Percentiles rank a stretch among this genome's conserved stretches.
phyloP scores from a whole-genome alignment of 2,797 vertebrate genomes.

The Oreortyx pictus region DNA sequence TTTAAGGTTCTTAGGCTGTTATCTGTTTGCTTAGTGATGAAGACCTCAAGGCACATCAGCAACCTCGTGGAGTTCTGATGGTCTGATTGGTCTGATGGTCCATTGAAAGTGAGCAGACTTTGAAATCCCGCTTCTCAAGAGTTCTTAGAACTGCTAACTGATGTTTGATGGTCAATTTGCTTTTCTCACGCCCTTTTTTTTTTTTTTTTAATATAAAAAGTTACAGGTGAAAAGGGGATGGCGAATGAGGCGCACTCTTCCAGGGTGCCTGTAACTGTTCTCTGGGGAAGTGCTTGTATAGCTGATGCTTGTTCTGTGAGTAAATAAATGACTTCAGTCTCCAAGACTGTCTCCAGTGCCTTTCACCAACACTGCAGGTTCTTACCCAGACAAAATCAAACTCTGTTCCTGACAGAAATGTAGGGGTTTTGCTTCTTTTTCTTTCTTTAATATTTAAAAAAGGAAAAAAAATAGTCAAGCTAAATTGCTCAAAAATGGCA shows the following conservation, averaged over 20 bases:
- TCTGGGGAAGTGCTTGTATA: not conserved
- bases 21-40: conserved; percentile 16
- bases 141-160: not conserved
- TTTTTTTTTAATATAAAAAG: not conserved
- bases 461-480: not conserved
- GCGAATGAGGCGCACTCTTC: not conserved
- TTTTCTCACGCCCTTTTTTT: not conserved
- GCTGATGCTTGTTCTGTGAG: not conserved
- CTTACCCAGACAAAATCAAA: conserved; percentile 38
- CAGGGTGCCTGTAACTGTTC: not conserved
- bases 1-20: not conserved
- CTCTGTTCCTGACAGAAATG: not conserved
- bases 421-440: not conserved
- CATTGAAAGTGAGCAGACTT: not conserved
- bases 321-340: conserved; percentile 45
- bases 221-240: not conserved
- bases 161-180: not conserved
- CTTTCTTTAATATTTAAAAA: not conserved
- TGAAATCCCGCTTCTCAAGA: not conserved
- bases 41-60: not conserved
- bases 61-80: not conserved
- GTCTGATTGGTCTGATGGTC: not conserved
- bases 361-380: conserved; percentile 37
- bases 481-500: not conserved
- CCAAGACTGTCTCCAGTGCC: conserved; percentile 14